A percentile compares a stretch with the other conserved stretches of the same genome.
Conservation (phyloP, 2,888 invertebrate species). For the Spisula solida region DNA sequence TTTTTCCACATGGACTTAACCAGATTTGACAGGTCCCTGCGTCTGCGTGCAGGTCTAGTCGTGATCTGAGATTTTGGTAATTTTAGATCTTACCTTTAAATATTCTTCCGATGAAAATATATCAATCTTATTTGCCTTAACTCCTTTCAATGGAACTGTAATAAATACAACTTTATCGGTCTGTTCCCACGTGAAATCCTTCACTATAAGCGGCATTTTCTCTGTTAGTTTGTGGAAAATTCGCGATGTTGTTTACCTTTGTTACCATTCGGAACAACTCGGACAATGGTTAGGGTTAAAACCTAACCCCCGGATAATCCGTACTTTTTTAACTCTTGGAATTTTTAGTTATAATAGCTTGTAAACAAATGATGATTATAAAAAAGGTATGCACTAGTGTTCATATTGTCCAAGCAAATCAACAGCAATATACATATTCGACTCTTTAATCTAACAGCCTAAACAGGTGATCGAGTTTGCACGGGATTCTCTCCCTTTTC, state of each 20-base stretch:
- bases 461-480: no score
- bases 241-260: constrained; percentile 46
- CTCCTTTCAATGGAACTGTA: constrained; percentile 91
- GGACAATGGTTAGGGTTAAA: not conserved
- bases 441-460: no score
- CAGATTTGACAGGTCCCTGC: not conserved
- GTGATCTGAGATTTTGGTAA: not conserved
- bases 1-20: no score
- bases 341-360: no score
- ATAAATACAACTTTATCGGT: constrained; percentile 90
- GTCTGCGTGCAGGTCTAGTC: not conserved
- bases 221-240: not conserved
- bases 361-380: no score
- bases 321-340: no score
- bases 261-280: constrained; percentile 28
- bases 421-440: no score
- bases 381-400: not conserved
- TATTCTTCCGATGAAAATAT: constrained; percentile 92
- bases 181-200: constrained; percentile 93
- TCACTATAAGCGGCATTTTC: constrained; percentile 89
- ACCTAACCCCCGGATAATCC: not conserved
- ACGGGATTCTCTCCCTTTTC: no score
- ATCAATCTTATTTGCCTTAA: constrained; percentile 91
- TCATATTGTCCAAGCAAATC: no score
- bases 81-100: constrained; percentile 89